phyloP scores from a whole-genome alignment of 2,797 vertebrate genomes.

The Emys orbicularis region DNA sequence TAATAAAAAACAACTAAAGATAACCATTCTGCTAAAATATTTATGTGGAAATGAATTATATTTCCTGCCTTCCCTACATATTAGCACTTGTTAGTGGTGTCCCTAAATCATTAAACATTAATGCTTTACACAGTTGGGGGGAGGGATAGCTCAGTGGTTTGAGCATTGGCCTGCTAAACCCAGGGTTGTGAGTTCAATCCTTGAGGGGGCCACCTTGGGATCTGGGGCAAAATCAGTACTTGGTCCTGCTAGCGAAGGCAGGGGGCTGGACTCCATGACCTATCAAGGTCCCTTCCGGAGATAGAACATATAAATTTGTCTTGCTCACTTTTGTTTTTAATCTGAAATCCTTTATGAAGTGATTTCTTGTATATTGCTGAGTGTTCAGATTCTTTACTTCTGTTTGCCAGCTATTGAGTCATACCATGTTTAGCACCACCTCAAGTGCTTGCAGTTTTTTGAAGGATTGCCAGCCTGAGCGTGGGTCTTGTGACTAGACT shows the following conservation, averaged over 20 bases:
- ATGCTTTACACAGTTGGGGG: neutral
- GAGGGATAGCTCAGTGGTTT: no score
- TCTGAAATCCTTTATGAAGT: constrained; percentile 60
- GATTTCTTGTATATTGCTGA: constrained; percentile 36
- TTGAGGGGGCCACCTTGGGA: rapidly evolving
- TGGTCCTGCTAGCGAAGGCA: no score
- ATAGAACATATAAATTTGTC: neutral
- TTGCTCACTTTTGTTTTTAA: constrained; percentile 53
- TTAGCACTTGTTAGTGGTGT: constrained; percentile 62
- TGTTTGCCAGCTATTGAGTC: constrained; percentile 10
- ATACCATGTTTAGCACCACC: constrained; percentile 14
- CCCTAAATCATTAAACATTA: constrained; percentile 72
- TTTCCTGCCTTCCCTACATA: constrained; percentile 64
- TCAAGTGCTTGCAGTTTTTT: constrained; percentile 5
- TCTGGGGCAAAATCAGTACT: no score
- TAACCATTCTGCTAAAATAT: constrained; percentile 71
- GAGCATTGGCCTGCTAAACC: no score
- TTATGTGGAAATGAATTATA: constrained; percentile 59
- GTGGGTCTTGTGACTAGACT: neutral
- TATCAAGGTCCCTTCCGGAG: no score
- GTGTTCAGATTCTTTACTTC: constrained; percentile 44
- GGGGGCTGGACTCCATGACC: no score
- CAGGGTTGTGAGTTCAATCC: no score
- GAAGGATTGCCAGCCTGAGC: constrained; percentile 16
- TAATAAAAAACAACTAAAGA: constrained; percentile 53